Percentiles rank a stretch among this genome's conserved stretches.
Evolutionary conservation across 2,888 invertebrate genomes (phyloP).

Genomic region (Drosophila hawaiiensis): DNA sequence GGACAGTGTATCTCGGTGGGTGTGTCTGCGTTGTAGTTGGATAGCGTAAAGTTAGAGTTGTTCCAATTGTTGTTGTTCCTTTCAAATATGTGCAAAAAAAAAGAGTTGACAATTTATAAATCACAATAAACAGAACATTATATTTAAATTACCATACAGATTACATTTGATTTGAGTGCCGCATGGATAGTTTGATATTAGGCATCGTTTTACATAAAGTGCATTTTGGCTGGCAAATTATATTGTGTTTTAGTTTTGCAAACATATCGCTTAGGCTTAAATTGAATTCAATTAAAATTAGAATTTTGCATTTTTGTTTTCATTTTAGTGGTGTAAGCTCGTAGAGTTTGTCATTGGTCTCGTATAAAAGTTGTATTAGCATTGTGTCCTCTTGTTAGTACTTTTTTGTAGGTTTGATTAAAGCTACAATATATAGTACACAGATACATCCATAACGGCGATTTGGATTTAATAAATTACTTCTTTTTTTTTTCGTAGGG

Average conservation of each 20-base stretch:
- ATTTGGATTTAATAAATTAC: not conserved
- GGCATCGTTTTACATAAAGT: not conserved
- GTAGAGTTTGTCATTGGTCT: conserved; percentile 72
- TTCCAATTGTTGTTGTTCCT: not conserved
- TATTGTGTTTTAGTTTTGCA: conserved; percentile 7
- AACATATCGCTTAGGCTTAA: conserved; percentile 1
- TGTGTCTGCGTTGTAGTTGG: conserved; percentile 23
- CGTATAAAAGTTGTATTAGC: conserved; percentile 43
- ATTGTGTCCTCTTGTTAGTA: conserved; percentile 30
- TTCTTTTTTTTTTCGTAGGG: not conserved
- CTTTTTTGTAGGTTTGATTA: conserved; percentile 25
- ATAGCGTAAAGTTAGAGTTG: not conserved
- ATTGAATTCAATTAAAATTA: conserved; percentile 3
- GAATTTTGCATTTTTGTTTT: not conserved
- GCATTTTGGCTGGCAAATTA: conserved; percentile 3
- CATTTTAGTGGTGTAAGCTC: conserved; percentile 66
- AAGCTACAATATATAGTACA: conserved; percentile 43
- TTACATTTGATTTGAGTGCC: conserved; percentile 12
- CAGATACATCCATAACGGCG: conserved; percentile 19
- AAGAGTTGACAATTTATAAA: not conserved
- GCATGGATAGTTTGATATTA: not conserved
- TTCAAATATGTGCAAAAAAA: not conserved
- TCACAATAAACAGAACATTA: not conserved
- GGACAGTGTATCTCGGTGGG: conserved; percentile 26
- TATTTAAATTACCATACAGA: not conserved